A percentile compares a stretch with the other conserved stretches of the same genome.
Conservation (phyloP, 2,113 vertebrate genomes). For the Phalacrocorax pelagicus region DNA sequence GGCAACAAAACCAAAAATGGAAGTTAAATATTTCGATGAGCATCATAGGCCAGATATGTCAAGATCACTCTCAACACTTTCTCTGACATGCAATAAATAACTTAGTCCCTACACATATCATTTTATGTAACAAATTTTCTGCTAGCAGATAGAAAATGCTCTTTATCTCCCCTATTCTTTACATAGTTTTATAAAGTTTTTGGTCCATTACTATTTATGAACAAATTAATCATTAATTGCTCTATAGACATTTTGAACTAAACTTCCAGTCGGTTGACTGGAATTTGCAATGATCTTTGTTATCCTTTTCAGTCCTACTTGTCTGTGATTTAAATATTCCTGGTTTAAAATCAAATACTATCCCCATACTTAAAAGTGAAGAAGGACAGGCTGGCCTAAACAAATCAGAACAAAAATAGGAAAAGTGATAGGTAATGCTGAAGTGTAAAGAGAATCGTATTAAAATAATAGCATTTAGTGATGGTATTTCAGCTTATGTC, state of each 20-base stretch:
- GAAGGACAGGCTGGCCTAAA: not conserved
- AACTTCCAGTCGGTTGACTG: not conserved
- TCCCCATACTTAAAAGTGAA: not conserved
- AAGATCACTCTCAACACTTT: not conserved
- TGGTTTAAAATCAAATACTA: not conserved
- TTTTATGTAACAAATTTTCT: not conserved
- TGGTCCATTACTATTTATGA: not conserved
- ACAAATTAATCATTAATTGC: not conserved
- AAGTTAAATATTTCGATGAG: not conserved
- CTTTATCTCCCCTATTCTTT: not conserved
- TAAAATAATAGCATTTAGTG: not conserved
- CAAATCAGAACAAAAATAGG: not conserved
- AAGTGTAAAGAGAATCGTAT: not conserved
- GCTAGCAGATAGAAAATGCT: accelerated
- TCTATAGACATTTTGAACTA: not conserved
- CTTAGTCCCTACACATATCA: not conserved
- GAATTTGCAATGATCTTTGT: not conserved
- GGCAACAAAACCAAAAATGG: not conserved
- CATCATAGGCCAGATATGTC: not conserved
- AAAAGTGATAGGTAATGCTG: not conserved
- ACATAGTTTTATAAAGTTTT: not conserved
- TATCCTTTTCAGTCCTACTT: not conserved
- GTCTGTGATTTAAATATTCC: not conserved
- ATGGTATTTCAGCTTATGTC: not conserved
- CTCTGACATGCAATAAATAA: not conserved